Percentiles rank a stretch among this genome's conserved stretches.
These are phyloP conservation scores for Drymodes brunneopygia DNA, from an alignment of 2,113 vertebrate genomes.

Conservation along the genomic window DNA sequence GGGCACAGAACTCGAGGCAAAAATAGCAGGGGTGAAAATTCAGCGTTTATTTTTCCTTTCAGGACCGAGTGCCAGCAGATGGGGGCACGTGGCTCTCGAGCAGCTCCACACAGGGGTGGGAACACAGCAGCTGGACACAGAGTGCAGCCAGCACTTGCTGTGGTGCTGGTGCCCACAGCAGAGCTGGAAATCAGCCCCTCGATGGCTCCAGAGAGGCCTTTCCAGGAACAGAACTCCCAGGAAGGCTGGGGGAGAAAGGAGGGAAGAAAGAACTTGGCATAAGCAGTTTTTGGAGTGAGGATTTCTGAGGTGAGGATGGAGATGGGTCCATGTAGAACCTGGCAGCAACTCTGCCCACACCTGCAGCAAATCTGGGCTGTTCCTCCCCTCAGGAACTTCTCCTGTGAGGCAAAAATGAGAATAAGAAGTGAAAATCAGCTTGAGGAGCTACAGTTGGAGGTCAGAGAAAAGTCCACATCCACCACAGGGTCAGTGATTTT, in stretches of 20 bases:
- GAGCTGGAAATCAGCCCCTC: neutral
- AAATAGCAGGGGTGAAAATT: neutral
- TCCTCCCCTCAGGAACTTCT: neutral
- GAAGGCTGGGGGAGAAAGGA: neutral
- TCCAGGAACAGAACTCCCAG: neutral
- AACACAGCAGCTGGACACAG: neutral
- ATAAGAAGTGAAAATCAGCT: neutral
- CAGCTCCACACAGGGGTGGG: neutral
- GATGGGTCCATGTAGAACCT: neutral
- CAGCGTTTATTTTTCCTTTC: neutral
- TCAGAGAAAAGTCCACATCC: neutral
- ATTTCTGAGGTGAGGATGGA: neutral
- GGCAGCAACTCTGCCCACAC: neutral
- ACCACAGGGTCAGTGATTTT: neutral
- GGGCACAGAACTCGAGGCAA: neutral
- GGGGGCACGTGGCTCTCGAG: neutral
- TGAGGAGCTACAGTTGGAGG: neutral
- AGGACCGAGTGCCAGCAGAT: neutral
- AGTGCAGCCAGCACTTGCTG: neutral
- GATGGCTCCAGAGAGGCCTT: neutral
- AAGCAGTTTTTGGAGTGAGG: neutral
- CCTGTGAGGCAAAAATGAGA: neutral
- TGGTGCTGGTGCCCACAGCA: neutral
- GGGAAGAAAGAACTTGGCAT: neutral
- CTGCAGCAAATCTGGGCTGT: neutral